Conservation (phyloP, 2,113 vertebrate species). For the Spheniscus mendiculus region DNA sequence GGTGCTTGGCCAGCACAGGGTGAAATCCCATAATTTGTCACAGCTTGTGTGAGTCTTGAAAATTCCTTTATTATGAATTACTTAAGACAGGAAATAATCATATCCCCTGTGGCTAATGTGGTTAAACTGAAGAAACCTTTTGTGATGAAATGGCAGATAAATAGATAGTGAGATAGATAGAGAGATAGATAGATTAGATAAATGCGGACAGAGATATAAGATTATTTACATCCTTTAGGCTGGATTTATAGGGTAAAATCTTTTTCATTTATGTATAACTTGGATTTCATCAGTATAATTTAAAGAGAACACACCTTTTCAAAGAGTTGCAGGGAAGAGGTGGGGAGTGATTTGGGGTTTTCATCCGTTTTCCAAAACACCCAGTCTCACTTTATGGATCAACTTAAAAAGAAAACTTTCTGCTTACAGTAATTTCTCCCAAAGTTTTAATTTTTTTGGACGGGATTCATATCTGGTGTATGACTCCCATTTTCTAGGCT, state of each 20-base stretch:
- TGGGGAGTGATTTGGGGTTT: not conserved
- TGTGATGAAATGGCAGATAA: not conserved
- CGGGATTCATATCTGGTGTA: not conserved
- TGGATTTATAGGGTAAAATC: not conserved
- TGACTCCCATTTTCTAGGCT: not conserved
- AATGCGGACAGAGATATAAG: not conserved
- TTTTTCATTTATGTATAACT: not conserved
- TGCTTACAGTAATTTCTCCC: not conserved
- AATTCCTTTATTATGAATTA: slow-evolving; percentile 38
- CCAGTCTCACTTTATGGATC: not conserved
- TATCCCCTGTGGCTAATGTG: slow-evolving; percentile 26
- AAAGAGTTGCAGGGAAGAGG: not conserved
- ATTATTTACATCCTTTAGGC: not conserved
- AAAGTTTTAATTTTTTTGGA: not conserved
- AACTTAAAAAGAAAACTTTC: not conserved
- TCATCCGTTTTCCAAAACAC: not conserved
- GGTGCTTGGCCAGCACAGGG: not conserved
- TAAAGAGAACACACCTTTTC: not conserved
- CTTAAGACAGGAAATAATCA: slow-evolving; percentile 59
- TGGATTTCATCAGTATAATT: not conserved
- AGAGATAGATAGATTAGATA: not conserved
- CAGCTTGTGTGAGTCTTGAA: not conserved
- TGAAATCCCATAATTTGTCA: not conserved
- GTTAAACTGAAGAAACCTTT: slow-evolving; percentile 12
- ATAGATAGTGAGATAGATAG: not conserved